Base-by-base conservation (phyloP, 1,140 invertebrate species). In the Cherax destructor region DNA sequence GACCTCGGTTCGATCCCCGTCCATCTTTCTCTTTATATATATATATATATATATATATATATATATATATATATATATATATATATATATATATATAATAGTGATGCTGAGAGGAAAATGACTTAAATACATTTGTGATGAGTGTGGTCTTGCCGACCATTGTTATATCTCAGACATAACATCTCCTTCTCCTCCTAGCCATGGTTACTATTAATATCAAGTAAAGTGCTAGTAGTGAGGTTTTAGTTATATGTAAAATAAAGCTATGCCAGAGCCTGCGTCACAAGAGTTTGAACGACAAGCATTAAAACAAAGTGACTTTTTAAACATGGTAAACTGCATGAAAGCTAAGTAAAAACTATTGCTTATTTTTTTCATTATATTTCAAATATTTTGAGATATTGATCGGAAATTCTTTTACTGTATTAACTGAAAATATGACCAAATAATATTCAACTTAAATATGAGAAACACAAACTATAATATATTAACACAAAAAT, bases 341-440 rank as follows among this genome's bases (percentile, higher is more conserved):
- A 80, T 80, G 78, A 21, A 80, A 80, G 50, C 47, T 0, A 79
- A 78, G 13, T 49, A 79, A 13, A 41, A 49, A 52, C 7, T n/a
- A 56, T 9, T 24, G 21, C 50, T 81, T 81, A 24, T 13, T 47
- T 56, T 81, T 24, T n/a, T 56, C 47, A 81, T 56, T 59, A 7
- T 11, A 24, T 81, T 10, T 59, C 13, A 85, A 69, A 47, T 69
- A 49, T 10, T 41, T n/a, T 85, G 61, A 72, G 61, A 72, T 13
- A 41, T 47, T 11, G 16, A 30, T 30, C 21, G 21, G 50, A 56
- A 59, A 81, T n/a, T 59, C n/a, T 65, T 65, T 65, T 65, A 10
- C 21, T 74, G 30, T 74, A 74, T 83, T n/a, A 72, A 72, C 52
- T 69, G 24, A 24, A 86, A 24, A 86, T n/a, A 76, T 86, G 47